Evolutionary conservation across 1,140 invertebrate genomes (phyloP).

Genomic region (Gryon sp.): DNA sequence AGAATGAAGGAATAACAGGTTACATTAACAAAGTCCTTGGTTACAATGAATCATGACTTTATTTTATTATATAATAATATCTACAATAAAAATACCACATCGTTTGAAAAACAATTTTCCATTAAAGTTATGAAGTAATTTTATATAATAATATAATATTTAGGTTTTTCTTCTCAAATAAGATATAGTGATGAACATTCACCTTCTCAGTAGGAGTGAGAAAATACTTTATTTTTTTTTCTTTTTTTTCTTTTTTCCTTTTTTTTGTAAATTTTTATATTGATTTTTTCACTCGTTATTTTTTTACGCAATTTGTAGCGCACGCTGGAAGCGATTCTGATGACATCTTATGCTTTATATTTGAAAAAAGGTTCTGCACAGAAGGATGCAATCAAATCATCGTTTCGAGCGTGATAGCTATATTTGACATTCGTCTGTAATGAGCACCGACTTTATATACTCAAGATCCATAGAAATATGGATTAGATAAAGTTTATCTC

Average conservation of each 20-base stretch:
- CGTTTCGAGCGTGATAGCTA: conserved; percentile 67
- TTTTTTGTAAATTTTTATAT: conserved; percentile 75
- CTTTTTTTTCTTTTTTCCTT: too few species aligned
- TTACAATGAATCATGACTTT: conserved; percentile 79
- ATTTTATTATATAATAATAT: conserved; percentile 79
- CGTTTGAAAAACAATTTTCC: conserved; percentile 79
- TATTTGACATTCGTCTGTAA: conserved; percentile 64
- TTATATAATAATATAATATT: conserved; percentile 78
- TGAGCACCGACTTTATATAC: conserved; percentile 66
- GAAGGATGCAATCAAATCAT: conserved; percentile 37
- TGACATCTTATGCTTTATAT: conserved; percentile 54
- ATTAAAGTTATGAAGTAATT: conserved; percentile 79
- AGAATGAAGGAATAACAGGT: background rate
- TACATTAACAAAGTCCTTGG: conserved; percentile 69
- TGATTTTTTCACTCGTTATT: conserved; percentile 73
- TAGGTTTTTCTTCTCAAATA: conserved; percentile 77
- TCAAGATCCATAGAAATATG: conserved; percentile 73
- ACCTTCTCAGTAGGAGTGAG: conserved; percentile 77
- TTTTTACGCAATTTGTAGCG: conserved; percentile 63
- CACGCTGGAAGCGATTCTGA: conserved; percentile 65
- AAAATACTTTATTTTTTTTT: conserved; percentile 78
- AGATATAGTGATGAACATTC: conserved; percentile 77
- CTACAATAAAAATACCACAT: conserved; percentile 80
- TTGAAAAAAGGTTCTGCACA: conserved; percentile 60
- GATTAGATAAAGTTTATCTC: conserved; percentile 68